Percentiles rank a stretch among this genome's conserved stretches.
Evolutionary conservation across 2,888 invertebrate genomes (phyloP).

Genomic region (Scrobipalpa atriplicella): DNA sequence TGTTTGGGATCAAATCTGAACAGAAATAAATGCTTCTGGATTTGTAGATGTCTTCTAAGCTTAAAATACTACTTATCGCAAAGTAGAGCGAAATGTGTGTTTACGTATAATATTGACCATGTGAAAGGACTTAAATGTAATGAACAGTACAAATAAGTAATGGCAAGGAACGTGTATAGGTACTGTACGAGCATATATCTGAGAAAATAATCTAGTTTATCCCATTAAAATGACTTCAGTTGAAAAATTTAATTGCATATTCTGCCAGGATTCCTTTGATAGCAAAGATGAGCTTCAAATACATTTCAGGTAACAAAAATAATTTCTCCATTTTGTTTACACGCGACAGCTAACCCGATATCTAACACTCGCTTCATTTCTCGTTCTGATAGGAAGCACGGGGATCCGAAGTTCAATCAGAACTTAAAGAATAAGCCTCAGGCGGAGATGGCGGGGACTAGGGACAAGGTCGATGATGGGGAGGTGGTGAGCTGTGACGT

Average conservation of each 20-base stretch:
- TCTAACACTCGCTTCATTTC: constrained; percentile 24
- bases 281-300: constrained; percentile 83
- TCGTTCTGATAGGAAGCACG: constrained; percentile 79
- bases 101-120: not conserved
- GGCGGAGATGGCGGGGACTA: constrained; percentile 40
- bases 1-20: constrained; percentile 7
- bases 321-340: constrained; percentile 21
- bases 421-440: constrained; percentile 51
- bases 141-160: not conserved
- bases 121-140: not conserved
- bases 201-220: not conserved
- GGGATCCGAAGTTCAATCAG: constrained; percentile 82
- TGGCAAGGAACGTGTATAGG: not conserved
- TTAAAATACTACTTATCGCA: not conserved
- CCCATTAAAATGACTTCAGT: constrained; percentile 55
- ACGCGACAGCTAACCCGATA: not conserved
- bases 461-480: constrained; percentile 53
- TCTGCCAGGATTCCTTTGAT: constrained; percentile 81
- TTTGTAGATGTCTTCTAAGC: not conserved
- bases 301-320: constrained; percentile 81
- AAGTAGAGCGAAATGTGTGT: not conserved
- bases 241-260: constrained; percentile 76
- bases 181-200: not conserved
- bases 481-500: constrained; percentile 83
- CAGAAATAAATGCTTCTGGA: not conserved